A percentile compares a stretch with the other conserved stretches of the same genome.
Conservation (phyloP, 2,113 vertebrate genomes). For the Larimichthys polyactis region DNA sequence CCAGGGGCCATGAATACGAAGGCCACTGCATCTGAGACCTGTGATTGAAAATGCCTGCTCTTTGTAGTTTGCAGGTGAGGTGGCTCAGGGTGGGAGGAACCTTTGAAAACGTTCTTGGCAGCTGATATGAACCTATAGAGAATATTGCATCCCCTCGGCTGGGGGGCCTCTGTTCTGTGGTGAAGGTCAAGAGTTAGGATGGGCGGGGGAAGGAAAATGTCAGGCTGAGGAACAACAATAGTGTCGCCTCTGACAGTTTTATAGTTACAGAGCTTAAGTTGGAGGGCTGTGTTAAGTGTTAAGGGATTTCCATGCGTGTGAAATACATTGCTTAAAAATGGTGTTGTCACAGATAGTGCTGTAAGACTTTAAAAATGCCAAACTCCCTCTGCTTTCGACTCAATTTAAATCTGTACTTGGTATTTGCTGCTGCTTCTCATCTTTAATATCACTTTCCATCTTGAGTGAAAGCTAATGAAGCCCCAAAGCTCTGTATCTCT, state of each 20-base stretch:
- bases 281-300: conserved; percentile 1
- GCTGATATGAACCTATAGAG: conserved; percentile 62
- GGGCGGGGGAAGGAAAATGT: conserved; percentile 35
- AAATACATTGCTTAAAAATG: not conserved
- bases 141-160: conserved; percentile 36
- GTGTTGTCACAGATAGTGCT: not conserved
- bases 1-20: conserved; percentile 47
- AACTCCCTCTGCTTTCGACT: not conserved
- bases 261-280: conserved; percentile 10
- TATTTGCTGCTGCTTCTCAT: not conserved
- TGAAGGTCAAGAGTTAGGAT: conserved; percentile 60
- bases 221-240: conserved; percentile 44
- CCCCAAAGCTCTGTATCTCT: not conserved
- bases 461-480: conserved; percentile 17
- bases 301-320: conserved; percentile 9
- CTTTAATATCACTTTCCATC: not conserved
- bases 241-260: conserved; percentile 22
- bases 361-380: not conserved
- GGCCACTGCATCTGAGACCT: conserved; percentile 57
- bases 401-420: not conserved
- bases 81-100: conserved; percentile 34
- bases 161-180: conserved; percentile 4
- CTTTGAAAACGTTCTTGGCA: conserved; percentile 55
- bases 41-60: conserved; percentile 62
- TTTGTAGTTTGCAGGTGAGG: conserved; percentile 62